These are phyloP conservation scores for Conus ventricosus DNA, from an alignment of 1,140 invertebrate genomes.

Conservation along the genomic window DNA sequence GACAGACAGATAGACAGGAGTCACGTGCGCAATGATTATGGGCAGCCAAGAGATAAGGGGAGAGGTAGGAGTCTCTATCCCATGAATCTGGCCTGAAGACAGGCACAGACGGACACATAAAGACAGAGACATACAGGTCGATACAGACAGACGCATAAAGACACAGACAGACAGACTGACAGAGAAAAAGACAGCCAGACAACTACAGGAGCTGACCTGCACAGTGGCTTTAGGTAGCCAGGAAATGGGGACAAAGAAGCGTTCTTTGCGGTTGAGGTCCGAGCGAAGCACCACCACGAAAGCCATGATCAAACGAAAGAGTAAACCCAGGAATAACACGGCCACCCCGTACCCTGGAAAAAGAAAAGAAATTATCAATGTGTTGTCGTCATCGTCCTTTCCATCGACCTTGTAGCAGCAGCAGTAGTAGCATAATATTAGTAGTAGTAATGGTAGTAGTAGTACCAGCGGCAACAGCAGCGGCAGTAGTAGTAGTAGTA, in stretches of 20 bases:
- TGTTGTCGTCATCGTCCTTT: too few species aligned
- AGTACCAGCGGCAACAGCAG: too few species aligned
- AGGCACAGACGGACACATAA: too few species aligned
- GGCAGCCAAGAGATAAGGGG: too few species aligned
- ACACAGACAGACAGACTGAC: not conserved
- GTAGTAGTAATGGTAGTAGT: too few species aligned
- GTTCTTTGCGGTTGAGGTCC: slow-evolving; percentile 88
- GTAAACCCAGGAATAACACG: slow-evolving; percentile 77
- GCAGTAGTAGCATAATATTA: too few species aligned
- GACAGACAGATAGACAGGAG: too few species aligned
- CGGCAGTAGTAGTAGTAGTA: not conserved
- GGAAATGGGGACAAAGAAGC: slow-evolving; percentile 88
- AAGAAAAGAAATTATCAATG: not conserved
- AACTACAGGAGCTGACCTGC: slow-evolving; percentile 51
- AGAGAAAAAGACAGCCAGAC: not conserved
- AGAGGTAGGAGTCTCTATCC: too few species aligned
- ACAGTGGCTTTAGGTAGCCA: slow-evolving; percentile 90
- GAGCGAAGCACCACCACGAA: slow-evolving; percentile 79
- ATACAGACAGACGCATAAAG: not conserved
- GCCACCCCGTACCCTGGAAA: slow-evolving; percentile 75
- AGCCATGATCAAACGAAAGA: slow-evolving; percentile 78
- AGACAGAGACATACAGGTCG: too few species aligned
- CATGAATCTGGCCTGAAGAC: too few species aligned
- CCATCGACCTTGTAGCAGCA: too few species aligned
- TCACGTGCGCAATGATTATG: too few species aligned